Conservation (phyloP, 2,888 invertebrate species). For the Catocala fraxini region DNA sequence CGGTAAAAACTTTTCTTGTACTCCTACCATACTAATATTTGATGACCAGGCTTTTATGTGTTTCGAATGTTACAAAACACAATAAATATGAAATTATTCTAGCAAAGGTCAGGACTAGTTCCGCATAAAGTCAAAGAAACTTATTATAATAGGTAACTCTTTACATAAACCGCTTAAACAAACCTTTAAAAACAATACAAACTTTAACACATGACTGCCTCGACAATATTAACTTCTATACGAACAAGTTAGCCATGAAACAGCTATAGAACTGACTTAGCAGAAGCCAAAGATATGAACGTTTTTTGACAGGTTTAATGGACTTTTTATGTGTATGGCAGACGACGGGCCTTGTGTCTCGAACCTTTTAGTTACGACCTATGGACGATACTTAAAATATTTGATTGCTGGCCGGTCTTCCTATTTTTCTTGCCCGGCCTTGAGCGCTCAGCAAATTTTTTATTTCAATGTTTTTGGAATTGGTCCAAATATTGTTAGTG, state of each 20-base stretch:
- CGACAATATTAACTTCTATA: no score
- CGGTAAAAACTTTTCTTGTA: no score
- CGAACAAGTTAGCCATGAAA: neutral
- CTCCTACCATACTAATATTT: no score
- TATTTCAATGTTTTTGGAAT: neutral
- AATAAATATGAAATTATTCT: no score
- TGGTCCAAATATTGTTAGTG: neutral
- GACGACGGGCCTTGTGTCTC: constrained; percentile 2
- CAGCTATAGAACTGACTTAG: neutral
- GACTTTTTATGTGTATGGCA: constrained; percentile 26
- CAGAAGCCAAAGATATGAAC: neutral
- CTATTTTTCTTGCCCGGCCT: constrained; percentile 11
- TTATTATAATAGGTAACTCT: no score
- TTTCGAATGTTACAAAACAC: no score
- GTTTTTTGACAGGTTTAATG: constrained; percentile 26
- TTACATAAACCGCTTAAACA: no score
- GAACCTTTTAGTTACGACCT: constrained; percentile 29
- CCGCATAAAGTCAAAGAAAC: no score
- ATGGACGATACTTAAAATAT: constrained; percentile 9
- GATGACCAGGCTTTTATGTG: no score
- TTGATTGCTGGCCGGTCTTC: constrained; percentile 28
- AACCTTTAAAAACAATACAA: no score
- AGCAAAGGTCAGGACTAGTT: no score
- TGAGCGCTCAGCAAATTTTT: neutral
- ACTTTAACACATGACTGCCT: no score